Evolutionary conservation across 2,113 vertebrate genomes (phyloP).

Genomic region (Psammodynastes pulverulentus): DNA sequence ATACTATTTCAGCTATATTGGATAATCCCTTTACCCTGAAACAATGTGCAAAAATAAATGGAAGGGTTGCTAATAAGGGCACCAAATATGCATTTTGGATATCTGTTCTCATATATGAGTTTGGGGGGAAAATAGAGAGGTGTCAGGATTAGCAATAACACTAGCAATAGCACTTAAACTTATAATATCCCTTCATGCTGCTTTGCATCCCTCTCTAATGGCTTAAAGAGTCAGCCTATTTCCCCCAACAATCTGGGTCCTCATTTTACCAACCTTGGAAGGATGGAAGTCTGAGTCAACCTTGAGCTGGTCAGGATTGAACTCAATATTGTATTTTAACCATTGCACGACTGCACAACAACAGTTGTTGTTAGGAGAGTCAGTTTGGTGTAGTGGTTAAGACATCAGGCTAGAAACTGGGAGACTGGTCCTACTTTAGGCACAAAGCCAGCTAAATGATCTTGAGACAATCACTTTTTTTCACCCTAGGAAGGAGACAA

Average conservation of each 20-base stretch:
- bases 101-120: not conserved
- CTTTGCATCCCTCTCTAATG: not conserved
- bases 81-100: not conserved
- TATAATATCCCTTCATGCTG: not conserved
- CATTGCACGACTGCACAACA: not conserved
- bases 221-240: not conserved
- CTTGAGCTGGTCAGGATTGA: not conserved
- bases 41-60: not conserved
- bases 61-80: not conserved
- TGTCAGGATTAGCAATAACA: not conserved
- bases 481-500: not conserved
- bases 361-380: not conserved
- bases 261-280: not conserved
- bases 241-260: not conserved
- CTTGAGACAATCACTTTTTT: not conserved
- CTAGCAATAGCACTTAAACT: not conserved
- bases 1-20: not conserved
- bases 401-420: not conserved
- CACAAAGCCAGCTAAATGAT: not conserved
- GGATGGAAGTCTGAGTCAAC: not conserved
- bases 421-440: not conserved
- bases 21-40: not conserved
- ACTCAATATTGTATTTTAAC: not conserved
- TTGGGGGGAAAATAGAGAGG: not conserved
- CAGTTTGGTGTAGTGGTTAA: not conserved